Evolutionary conservation across 2,888 invertebrate genomes (phyloP).

Genomic region (Leucophenga maculata): DNA sequence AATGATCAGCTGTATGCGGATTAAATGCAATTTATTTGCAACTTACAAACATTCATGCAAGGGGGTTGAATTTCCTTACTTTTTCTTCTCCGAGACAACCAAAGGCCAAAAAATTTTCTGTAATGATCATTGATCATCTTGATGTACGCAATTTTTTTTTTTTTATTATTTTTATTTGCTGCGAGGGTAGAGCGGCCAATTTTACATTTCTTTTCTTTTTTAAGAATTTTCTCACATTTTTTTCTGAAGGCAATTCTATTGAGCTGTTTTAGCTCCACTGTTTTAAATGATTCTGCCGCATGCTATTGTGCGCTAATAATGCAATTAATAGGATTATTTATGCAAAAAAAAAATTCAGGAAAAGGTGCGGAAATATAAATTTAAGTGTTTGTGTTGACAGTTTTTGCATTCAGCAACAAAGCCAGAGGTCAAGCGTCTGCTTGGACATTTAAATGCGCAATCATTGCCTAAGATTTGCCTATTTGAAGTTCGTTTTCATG

Average conservation of each 20-base stretch:
- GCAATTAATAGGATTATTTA: conserved; percentile 65
- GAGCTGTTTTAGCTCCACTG: conserved; percentile 51
- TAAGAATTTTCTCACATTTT: conserved; percentile 33
- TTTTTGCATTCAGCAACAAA: not conserved
- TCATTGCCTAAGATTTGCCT: no score
- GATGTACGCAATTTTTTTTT: not conserved
- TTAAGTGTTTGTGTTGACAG: conserved; percentile 56
- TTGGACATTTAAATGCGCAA: conserved; percentile 43
- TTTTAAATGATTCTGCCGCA: conserved; percentile 26
- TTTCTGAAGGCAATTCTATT: conserved; percentile 44
- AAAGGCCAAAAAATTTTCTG: conserved; percentile 10
- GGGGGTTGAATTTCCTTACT: conserved; percentile 3
- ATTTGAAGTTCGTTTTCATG: no score
- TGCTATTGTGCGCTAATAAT: conserved; percentile 51
- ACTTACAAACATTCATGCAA: conserved; percentile 1
- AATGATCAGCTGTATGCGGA: conserved; percentile 47
- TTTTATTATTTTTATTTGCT: conserved; percentile 42
- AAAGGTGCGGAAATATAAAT: conserved; percentile 25
- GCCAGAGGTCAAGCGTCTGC: conserved; percentile 51
- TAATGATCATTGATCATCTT: conserved; percentile 26
- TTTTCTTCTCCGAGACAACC: not conserved
- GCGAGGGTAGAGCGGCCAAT: conserved; percentile 30
- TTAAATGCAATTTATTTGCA: conserved; percentile 23
- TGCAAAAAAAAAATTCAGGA: conserved; percentile 45
- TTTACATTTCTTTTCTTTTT: conserved; percentile 21